Evolutionary conservation across 2,113 vertebrate species (phyloP), one percentile per base, ranked within the genome.

Genomic region (Fukomys damarensis): DNA sequence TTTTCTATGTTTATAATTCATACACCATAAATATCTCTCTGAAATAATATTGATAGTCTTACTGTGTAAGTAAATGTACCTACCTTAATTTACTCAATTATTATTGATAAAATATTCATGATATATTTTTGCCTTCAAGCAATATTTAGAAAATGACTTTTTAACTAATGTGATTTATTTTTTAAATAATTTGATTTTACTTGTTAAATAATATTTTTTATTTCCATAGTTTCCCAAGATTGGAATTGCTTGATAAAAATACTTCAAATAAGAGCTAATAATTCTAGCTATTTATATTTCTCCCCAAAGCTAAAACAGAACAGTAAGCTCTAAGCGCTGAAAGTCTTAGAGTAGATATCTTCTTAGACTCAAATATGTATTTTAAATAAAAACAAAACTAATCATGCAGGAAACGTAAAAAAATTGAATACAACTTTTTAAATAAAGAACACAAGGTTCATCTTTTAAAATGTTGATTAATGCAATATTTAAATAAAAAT

Each of bases 391-490:
- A 80, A 66, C 14, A 86, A 63, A 89, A 68, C 28, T 6, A 91
- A 82, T 10, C 72, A 54, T 28, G 17, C 7, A 79, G 38, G 41
- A 80, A 84, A 87, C 68, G 56, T 54, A 59, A 61, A 28, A 80
- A 93, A 80, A 84, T 41, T 20, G 52, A 90, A 70, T 5, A 58
- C 3, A 87, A 19, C 9, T 89, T 1, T 68, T 86, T 1, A 26
- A 46, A 72, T 59, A 43, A 81, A 80, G 4, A 76, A 13, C 43
- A 92, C 56, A 59, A 79, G 41, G 7, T 80, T 22, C 0, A 89
- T 28, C 7, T 87, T 63, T 93, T 41, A 97, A 95, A 95, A 76
- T 61, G 13, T 35, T 85, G 91, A 66, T 7, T 74, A 85, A 76
- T 17, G 22, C 0, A 82, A 41, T 54, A 7, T 93, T 77, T 38